Evolutionary conservation across 2,113 vertebrate species (phyloP).

Genomic region (Elephantulus edwardii): DNA sequence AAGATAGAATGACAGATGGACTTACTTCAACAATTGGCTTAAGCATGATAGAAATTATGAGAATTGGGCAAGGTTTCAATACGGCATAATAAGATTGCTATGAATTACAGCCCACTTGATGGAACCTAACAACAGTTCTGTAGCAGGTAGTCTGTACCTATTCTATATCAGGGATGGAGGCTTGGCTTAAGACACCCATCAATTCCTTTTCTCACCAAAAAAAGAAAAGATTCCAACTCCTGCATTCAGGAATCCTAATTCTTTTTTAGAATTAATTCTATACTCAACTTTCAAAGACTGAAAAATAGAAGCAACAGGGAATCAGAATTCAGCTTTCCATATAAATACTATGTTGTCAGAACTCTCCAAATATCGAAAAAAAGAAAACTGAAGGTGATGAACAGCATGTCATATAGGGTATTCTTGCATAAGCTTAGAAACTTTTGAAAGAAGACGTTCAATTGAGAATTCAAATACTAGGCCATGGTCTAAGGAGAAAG

Average conservation of each 20-base stretch:
- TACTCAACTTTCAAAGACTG: background rate
- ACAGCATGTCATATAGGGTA: background rate
- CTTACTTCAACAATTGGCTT: too few relatives aligned
- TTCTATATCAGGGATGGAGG: background rate
- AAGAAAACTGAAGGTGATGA: background rate
- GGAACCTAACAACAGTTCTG: too few relatives aligned
- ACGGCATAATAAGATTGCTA: too few relatives aligned
- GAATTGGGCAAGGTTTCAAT: too few relatives aligned
- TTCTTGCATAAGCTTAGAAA: background rate
- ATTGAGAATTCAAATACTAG: background rate
- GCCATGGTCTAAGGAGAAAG: background rate
- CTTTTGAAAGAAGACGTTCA: background rate
- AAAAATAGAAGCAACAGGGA: background rate
- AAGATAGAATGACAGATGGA: too few relatives aligned
- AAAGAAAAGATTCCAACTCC: background rate
- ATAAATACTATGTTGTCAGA: background rate
- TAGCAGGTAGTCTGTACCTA: background rate
- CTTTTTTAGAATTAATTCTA: background rate
- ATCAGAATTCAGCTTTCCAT: background rate
- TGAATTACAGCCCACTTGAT: too few relatives aligned
- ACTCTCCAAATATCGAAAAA: background rate
- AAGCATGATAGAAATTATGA: too few relatives aligned
- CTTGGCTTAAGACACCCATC: background rate
- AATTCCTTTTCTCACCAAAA: constrained; percentile 11
- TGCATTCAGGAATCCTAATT: background rate